Evolutionary conservation across 2,888 invertebrate species (phyloP).

Genomic region (Ennomos quercinarius): DNA sequence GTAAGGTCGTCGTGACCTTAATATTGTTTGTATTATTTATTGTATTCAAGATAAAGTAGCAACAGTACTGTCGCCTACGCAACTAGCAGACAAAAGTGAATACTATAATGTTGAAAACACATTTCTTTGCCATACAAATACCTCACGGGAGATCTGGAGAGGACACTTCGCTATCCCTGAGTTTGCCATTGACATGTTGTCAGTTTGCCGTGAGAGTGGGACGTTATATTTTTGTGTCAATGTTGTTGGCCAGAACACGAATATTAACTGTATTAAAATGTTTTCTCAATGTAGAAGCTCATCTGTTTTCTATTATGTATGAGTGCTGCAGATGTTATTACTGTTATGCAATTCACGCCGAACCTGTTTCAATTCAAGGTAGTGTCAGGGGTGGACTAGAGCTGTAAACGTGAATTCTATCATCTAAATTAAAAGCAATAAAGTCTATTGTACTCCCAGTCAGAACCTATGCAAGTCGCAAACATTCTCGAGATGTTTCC

Average conservation of each 20-base stretch:
- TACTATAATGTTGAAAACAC: conserved; percentile 8
- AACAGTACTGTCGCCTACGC: conserved; percentile 21
- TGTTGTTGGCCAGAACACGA: too few species aligned
- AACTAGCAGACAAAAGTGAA: conserved; percentile 23
- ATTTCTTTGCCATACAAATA: conserved; percentile 30
- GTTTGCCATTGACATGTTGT: conserved; percentile 35
- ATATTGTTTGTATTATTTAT: conserved; percentile 22
- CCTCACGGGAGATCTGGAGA: conserved; percentile 19
- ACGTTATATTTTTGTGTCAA: conserved; percentile 15
- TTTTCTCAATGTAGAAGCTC: too few species aligned
- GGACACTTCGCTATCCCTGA: conserved; percentile 32
- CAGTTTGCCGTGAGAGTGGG: conserved; percentile 21
- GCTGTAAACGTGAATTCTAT: too few species aligned
- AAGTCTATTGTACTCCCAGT: too few species aligned
- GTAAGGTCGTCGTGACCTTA: conserved; percentile 27
- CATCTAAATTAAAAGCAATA: too few species aligned
- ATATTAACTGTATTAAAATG: too few species aligned
- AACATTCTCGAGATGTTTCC: conserved; percentile 45
- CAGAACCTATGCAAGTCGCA: too few species aligned
- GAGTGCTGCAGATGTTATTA: too few species aligned
- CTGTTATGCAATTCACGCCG: too few species aligned
- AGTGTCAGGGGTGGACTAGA: too few species aligned
- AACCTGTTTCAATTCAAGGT: too few species aligned
- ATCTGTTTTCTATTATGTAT: too few species aligned
- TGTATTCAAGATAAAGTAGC: conserved; percentile 20